Conservation (phyloP, 2,888 invertebrate genomes). For the Heliconius aoede region DNA sequence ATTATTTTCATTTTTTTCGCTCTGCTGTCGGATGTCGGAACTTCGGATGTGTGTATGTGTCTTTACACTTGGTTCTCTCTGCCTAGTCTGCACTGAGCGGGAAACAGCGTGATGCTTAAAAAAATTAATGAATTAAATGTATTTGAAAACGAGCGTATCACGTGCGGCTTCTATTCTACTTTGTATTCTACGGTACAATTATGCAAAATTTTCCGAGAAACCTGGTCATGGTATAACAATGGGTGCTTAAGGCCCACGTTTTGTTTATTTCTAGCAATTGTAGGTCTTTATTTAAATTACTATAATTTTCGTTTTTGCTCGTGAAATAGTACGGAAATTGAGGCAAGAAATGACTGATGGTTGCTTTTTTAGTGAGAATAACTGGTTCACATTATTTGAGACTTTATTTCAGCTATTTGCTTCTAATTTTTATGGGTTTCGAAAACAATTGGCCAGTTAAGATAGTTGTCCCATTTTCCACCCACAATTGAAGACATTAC, state of each 20-base stretch:
- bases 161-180: conserved; percentile 25
- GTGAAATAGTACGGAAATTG: conserved; percentile 30
- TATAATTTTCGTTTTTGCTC: conserved; percentile 36
- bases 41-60: too few species aligned
- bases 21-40: too few species aligned
- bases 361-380: conserved; percentile 12
- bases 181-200: conserved; percentile 39
- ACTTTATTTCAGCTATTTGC: neutral
- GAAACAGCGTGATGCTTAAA: too few species aligned
- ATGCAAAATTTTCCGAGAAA: conserved; percentile 44
- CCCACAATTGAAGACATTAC: too few species aligned
- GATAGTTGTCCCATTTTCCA: too few species aligned
- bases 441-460: too few species aligned
- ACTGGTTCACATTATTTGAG: neutral
- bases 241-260: conserved; percentile 41
- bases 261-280: conserved; percentile 42
- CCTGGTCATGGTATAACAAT: conserved; percentile 44
- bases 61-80: too few species aligned
- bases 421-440: too few species aligned
- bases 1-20: too few species aligned
- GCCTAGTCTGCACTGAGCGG: too few species aligned
- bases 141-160: conserved; percentile 9
- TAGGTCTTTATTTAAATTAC: conserved; percentile 38
- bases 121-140: neutral
- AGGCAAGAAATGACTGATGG: neutral